Percentiles rank a stretch among this genome's conserved stretches.
phyloP scores from a whole-genome alignment of 2,113 vertebrate species.

The Strix aluco region DNA sequence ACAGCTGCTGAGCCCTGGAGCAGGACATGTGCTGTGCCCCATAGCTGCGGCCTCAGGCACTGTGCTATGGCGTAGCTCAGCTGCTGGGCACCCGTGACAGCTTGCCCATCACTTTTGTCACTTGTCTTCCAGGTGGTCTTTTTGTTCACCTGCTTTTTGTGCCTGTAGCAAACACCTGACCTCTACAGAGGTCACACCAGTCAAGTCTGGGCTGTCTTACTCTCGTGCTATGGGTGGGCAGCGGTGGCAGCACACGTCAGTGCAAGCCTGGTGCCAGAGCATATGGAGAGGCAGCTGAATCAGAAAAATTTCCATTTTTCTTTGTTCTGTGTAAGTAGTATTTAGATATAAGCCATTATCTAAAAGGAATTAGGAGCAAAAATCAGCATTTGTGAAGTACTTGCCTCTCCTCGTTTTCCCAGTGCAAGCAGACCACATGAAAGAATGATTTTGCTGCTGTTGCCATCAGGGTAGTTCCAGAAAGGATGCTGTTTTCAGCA shows the following conservation, averaged over 20 bases:
- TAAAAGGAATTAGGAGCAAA: background rate
- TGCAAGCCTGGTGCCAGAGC: background rate
- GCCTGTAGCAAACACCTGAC: background rate
- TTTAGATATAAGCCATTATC: background rate
- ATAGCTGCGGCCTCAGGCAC: fast-evolving
- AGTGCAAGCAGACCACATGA: background rate
- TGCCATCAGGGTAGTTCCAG: background rate
- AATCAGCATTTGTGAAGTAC: background rate
- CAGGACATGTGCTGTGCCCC: background rate
- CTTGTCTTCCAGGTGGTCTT: background rate
- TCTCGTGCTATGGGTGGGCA: fast-evolving
- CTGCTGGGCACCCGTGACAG: background rate
- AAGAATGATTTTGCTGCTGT: background rate
- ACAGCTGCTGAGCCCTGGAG: background rate
- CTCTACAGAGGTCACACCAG: background rate
- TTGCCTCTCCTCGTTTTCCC: background rate
- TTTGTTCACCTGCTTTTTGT: background rate
- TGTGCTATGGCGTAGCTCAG: background rate
- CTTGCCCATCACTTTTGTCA: background rate
- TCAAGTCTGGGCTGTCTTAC: background rate
- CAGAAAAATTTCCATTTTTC: background rate
- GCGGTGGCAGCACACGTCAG: background rate
- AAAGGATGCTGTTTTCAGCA: background rate
- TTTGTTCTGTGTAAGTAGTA: background rate
- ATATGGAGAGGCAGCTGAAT: background rate